These are phyloP conservation scores for Lycopodina hypogea DNA, from an alignment of 37 sponge, comb jelly and placozoan genomes.

Conservation along the genomic window DNA sequence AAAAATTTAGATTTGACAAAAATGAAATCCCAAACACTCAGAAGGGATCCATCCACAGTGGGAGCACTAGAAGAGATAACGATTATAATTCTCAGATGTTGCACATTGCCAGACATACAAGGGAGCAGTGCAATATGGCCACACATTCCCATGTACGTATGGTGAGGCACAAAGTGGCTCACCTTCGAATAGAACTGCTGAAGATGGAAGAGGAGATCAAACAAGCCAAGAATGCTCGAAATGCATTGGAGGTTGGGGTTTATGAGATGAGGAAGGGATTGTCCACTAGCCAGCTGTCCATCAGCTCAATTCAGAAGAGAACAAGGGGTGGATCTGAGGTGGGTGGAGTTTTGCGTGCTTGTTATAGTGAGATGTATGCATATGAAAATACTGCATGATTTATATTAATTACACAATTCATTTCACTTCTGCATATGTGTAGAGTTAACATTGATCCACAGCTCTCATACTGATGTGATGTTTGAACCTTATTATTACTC, in stretches of 20 bases:
- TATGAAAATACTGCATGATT: neutral
- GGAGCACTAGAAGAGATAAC: neutral
- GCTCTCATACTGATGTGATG: neutral
- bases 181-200: slow-evolving; percentile 42
- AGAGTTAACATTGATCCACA: neutral
- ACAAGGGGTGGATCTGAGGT: slow-evolving; percentile 17
- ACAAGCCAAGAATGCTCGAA: slow-evolving; percentile 14
- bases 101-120: slow-evolving; percentile 3
- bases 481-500: neutral
- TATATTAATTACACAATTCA: neutral
- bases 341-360: neutral
- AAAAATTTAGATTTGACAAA: too few species aligned
- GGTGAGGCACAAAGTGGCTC: slow-evolving; percentile 49
- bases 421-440: neutral
- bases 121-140: slow-evolving; percentile 15
- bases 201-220: slow-evolving; percentile 63
- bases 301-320: slow-evolving; percentile 58
- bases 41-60: neutral
- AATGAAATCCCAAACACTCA: too few species aligned
- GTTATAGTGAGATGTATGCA: neutral
- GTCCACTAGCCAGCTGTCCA: slow-evolving; percentile 61
- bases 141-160: slow-evolving; percentile 21
- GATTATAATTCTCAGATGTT: neutral
- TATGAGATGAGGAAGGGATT: slow-evolving; percentile 46
- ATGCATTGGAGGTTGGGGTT: slow-evolving; percentile 35